These are phyloP conservation scores for Cacajao melanocephalus DNA, from an alignment of 2,797 vertebrate species.

Conservation along the genomic window DNA sequence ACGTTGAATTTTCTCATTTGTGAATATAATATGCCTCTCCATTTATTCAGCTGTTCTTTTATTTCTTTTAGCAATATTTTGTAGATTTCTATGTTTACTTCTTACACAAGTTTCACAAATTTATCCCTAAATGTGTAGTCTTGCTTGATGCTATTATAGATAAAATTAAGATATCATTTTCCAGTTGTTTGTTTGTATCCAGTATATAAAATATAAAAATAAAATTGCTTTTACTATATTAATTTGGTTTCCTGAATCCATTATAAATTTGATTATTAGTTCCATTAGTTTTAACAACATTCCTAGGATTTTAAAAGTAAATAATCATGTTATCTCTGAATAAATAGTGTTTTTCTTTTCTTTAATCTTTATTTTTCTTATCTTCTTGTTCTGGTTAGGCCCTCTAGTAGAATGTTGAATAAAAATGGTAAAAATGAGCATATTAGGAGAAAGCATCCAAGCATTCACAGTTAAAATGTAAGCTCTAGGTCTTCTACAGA, in stretches of 20 bases:
- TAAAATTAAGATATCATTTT: background rate
- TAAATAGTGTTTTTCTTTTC: background rate
- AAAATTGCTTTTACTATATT: background rate
- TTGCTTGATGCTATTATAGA: background rate
- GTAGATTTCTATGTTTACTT: background rate
- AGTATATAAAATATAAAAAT: background rate
- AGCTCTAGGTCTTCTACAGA: background rate
- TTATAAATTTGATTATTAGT: background rate
- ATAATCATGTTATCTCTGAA: background rate
- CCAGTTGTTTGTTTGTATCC: background rate
- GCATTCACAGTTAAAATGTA: background rate
- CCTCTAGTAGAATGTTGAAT: too few species aligned
- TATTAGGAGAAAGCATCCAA: background rate
- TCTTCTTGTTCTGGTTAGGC: background rate
- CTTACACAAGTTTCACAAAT: background rate
- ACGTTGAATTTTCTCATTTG: background rate
- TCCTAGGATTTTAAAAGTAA: background rate
- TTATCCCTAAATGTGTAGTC: background rate
- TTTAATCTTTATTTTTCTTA: background rate
- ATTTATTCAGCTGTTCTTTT: background rate
- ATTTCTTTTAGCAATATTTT: background rate
- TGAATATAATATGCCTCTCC: background rate
- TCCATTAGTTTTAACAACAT: background rate
- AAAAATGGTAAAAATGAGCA: too few species aligned
- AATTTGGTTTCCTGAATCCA: background rate